Evolutionary conservation across 2,888 invertebrate genomes (phyloP).

Genomic region (Lissonota sp.): DNA sequence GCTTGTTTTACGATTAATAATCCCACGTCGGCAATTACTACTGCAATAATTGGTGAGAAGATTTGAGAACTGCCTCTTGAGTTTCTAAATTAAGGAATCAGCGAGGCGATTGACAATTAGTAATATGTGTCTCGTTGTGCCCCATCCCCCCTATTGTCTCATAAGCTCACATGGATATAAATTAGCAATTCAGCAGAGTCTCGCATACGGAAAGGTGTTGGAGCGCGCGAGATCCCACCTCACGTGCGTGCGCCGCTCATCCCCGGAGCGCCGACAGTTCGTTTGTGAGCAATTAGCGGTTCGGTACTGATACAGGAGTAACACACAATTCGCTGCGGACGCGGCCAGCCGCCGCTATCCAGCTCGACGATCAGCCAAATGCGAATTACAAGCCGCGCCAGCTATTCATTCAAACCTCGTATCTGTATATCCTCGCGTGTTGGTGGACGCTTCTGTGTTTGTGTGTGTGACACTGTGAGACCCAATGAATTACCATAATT

Average conservation of each 20-base stretch:
- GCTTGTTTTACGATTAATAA: no score
- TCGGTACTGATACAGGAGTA: conserved; percentile 71
- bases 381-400: conserved; percentile 62
- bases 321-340: conserved; percentile 58
- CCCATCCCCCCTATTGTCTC: not conserved
- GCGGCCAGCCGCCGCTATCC: conserved; percentile 73
- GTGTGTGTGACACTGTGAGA: conserved; percentile 46
- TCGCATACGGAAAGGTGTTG: conserved; percentile 43
- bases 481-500: conserved; percentile 51
- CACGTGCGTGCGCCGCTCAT: conserved; percentile 71
- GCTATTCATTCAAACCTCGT: not conserved
- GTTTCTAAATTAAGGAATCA: no score
- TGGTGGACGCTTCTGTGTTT: conserved; percentile 7
- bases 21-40: no score
- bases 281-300: conserved; percentile 82
- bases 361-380: conserved; percentile 64
- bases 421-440: conserved; percentile 46
- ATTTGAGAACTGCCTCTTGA: no score
- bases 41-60: no score
- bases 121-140: not conserved
- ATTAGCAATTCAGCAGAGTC: conserved; percentile 1
- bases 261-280: conserved; percentile 79
- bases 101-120: no score
- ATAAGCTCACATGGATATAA: not conserved
- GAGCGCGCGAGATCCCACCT: conserved; percentile 48